Evolutionary conservation across 2,888 invertebrate genomes (phyloP).

Genomic region (Itoplectis maculator): DNA sequence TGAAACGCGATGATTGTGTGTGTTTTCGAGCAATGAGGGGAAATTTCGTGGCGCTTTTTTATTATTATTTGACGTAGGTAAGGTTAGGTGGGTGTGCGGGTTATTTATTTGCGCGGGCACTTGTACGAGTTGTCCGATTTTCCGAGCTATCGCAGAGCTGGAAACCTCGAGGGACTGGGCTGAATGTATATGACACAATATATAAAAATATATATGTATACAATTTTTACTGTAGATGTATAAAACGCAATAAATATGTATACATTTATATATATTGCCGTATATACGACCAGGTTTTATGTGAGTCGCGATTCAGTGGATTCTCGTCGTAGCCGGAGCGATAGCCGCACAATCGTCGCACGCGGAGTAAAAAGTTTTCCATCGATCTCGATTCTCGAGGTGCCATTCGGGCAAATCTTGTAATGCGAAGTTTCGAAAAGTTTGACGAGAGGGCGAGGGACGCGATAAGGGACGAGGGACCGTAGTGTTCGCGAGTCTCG

Average conservation of each 20-base stretch:
- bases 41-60: too few species aligned
- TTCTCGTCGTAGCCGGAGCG: conserved; percentile 38
- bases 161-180: conserved; percentile 27
- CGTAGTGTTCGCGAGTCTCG: conserved; percentile 58
- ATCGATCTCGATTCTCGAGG: conserved; percentile 60
- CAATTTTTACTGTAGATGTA: too few species aligned
- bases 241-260: too few species aligned
- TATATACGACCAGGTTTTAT: conserved; percentile 16
- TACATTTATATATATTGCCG: not conserved
- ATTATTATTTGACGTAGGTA: too few species aligned
- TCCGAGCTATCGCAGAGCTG: conserved; percentile 32
- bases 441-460: conserved; percentile 43
- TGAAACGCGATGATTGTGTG: too few species aligned
- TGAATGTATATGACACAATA: conserved; percentile 12
- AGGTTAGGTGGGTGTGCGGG: too few species aligned
- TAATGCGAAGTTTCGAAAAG: conserved; percentile 56
- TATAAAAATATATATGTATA: too few species aligned
- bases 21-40: too few species aligned
- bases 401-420: conserved; percentile 48
- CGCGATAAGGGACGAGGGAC: conserved; percentile 63
- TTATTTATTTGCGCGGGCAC: too few species aligned
- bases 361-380: conserved; percentile 58
- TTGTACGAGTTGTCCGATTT: conserved; percentile 50
- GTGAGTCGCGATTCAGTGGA: conserved; percentile 38
- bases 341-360: conserved; percentile 45